These are phyloP conservation scores for Meteorus cinctellus DNA, from an alignment of 2,888 invertebrate genomes.

Conservation along the genomic window DNA sequence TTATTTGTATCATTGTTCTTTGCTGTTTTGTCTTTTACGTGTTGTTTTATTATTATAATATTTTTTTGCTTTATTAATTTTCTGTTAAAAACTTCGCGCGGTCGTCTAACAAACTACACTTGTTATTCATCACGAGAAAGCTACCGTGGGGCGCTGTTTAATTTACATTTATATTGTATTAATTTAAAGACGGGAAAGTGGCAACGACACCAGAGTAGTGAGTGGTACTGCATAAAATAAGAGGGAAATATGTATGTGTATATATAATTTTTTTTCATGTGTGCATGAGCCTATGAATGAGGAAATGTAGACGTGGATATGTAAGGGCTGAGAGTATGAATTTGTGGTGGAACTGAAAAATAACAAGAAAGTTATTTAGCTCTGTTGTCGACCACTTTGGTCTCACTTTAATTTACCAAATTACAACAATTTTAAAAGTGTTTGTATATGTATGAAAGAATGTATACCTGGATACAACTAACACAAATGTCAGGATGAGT, in stretches of 20 bases:
- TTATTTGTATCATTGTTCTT: conserved; percentile 18
- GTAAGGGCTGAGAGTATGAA: conserved; percentile 15
- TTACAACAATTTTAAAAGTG: conserved; percentile 54
- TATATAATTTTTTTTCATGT: not conserved
- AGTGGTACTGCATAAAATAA: conserved; percentile 1
- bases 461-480: conserved; percentile 38
- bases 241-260: conserved; percentile 9
- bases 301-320: conserved; percentile 29
- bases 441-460: not conserved
- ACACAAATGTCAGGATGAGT: conserved; percentile 55
- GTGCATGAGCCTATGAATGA: not conserved
- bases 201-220: conserved; percentile 4
- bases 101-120: conserved; percentile 49
- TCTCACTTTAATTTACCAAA: conserved; percentile 62
- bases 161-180: conserved; percentile 69
- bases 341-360: conserved; percentile 50
- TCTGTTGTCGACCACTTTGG: conserved; percentile 14
- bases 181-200: conserved; percentile 56
- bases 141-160: conserved; percentile 51
- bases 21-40: conserved; percentile 39
- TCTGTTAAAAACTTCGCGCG: not conserved
- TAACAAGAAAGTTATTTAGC: conserved; percentile 61
- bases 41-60: not conserved
- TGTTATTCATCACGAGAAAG: conserved; percentile 53
- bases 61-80: not conserved